These are phyloP conservation scores for Aplysia californica DNA, from an alignment of 1,140 invertebrate genomes.

Conservation along the genomic window DNA sequence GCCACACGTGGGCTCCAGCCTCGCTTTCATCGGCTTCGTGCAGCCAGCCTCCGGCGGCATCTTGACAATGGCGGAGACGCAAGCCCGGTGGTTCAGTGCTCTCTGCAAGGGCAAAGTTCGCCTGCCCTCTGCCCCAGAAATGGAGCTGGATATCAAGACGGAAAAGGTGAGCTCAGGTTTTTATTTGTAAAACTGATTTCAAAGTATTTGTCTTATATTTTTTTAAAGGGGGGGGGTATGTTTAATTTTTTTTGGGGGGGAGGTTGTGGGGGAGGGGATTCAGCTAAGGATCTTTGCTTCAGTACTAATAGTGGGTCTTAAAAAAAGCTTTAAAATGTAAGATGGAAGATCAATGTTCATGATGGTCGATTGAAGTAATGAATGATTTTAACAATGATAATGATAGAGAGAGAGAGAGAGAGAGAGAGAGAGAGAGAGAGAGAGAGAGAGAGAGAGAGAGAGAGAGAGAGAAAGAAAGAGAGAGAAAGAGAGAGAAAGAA, in stretches of 20 bases:
- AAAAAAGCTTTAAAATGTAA: background rate
- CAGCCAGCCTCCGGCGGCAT: conserved; percentile 64
- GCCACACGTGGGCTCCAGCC: conserved; percentile 49
- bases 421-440: too few relatives aligned
- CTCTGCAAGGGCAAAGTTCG: conserved; percentile 46
- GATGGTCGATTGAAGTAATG: too few relatives aligned
- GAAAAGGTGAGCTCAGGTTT: conserved; percentile 38
- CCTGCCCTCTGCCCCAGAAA: conserved; percentile 49
- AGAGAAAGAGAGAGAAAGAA: too few relatives aligned
- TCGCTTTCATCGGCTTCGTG: conserved; percentile 65
- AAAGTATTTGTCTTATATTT: background rate
- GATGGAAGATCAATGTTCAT: too few relatives aligned
- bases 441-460: too few relatives aligned
- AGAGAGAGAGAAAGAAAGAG: too few relatives aligned
- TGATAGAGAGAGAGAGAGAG: too few relatives aligned
- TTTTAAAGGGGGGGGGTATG: too few relatives aligned
- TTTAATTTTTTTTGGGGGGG: background rate
- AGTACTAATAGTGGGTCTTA: background rate
- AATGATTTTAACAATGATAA: too few relatives aligned
- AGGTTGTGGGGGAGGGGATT: background rate
- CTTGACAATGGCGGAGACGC: conserved; percentile 64
- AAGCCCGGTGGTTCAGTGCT: conserved; percentile 63
- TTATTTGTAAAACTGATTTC: background rate
- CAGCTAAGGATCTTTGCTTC: background rate
- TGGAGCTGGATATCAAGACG: conserved; percentile 49